Percentiles rank a stretch among this genome's conserved stretches.
Conservation (phyloP, 2,113 vertebrate genomes). For the Forbesichthys papilliferus region DNA sequence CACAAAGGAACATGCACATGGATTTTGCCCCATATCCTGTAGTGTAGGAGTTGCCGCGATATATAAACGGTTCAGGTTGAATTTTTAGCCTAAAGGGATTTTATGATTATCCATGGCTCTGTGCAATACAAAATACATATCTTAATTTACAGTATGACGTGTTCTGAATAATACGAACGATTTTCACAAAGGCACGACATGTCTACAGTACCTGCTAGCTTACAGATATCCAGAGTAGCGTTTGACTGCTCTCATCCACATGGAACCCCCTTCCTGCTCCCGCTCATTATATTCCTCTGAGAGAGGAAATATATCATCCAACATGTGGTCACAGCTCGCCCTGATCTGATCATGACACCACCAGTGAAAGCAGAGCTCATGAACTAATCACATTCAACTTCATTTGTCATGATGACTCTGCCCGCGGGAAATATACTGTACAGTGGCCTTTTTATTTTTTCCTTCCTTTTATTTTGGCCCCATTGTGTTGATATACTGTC, state of each 20-base stretch:
- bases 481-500: slow-evolving; percentile 68
- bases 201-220: slow-evolving; percentile 5
- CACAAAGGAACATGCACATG: slow-evolving; percentile 91
- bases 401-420: slow-evolving; percentile 67
- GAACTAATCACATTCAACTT: slow-evolving; percentile 69
- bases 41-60: too few relatives aligned
- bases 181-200: slow-evolving; percentile 10
- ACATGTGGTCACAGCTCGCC: slow-evolving; percentile 56
- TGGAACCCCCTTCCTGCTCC: slow-evolving; percentile 66
- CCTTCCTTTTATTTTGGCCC: slow-evolving; percentile 39
- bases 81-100: too few relatives aligned
- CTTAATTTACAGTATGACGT: not conserved
- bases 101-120: too few relatives aligned
- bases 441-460: slow-evolving; percentile 1
- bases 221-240: slow-evolving; percentile 35
- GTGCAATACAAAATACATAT: too few relatives aligned
- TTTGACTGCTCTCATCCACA: slow-evolving; percentile 88
- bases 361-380: slow-evolving; percentile 68
- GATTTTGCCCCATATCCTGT: slow-evolving; percentile 91
- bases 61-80: too few relatives aligned
- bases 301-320: slow-evolving; percentile 55
- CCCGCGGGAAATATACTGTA: slow-evolving; percentile 61
- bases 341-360: slow-evolving; percentile 61
- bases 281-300: slow-evolving; percentile 85
- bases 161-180: slow-evolving; percentile 7